phyloP scores from a whole-genome alignment of 1,140 invertebrate species.

The Drosophila sp. region DNA sequence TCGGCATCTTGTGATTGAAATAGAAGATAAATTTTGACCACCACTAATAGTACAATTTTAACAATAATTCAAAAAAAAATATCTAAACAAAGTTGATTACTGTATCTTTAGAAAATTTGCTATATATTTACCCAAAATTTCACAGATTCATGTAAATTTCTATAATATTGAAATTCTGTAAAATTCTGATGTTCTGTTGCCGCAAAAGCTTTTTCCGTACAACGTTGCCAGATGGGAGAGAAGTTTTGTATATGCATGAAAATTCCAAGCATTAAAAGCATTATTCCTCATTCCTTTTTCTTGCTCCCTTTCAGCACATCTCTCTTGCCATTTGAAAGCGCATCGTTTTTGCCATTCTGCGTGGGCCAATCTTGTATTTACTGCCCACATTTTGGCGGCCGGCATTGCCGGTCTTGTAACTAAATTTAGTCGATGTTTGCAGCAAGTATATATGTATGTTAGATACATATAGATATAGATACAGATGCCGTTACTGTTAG shows the following conservation, averaged over 20 bases:
- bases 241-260: not conserved
- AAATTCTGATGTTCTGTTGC: no score
- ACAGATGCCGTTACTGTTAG: constrained; percentile 2
- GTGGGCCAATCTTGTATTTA: constrained; percentile 30
- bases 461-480: constrained; percentile 9
- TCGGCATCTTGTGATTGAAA: no score
- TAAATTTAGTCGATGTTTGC: constrained; percentile 33
- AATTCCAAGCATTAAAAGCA: not conserved
- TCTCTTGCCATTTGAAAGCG: not conserved
- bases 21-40: no score
- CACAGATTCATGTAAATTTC: no score
- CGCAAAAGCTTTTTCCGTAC: not conserved
- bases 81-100: no score
- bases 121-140: no score
- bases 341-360: constrained; percentile 32
- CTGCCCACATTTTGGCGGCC: constrained; percentile 38
- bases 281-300: not conserved
- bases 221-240: not conserved
- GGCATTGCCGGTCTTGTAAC: constrained; percentile 27
- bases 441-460: not conserved
- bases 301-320: not conserved
- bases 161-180: no score
- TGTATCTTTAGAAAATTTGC: no score
- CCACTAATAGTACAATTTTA: no score
- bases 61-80: no score